Base-by-base conservation (phyloP, 1,140 invertebrate species). In the Lordiphosa clarofinis region DNA sequence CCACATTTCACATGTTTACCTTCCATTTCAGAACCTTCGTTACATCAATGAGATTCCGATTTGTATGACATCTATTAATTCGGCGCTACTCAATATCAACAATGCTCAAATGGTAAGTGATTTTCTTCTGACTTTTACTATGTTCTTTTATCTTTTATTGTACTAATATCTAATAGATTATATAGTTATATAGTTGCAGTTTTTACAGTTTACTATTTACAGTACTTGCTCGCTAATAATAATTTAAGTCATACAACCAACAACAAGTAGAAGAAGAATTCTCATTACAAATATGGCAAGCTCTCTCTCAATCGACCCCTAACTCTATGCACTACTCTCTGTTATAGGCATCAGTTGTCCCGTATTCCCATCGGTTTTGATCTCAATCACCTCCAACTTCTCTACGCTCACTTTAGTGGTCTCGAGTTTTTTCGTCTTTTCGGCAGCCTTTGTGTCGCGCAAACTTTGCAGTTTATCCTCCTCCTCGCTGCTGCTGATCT, bases 321-420 rank as follows among this genome's bases (percentile, higher is more conserved):
- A 38, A 35, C 13, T 9, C 13, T 42, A 66, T 35, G 69, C 48
- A 40, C 53, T 64, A 53, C 40, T 68, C 13, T 47, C 40, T 43
- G 56, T 54, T 31, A 69, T 60, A 42, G 86, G 87, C 78, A 82
- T 87, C 38, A 89, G 54, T 38, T 88, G 88, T 33, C 88, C 88
- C 1, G 86, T 76, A n/a, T 60, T 69, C 1, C 86, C 87, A 50
- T 88, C 82, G 10, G 88, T 58, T 44, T 88, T 86, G 36, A 89
- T 89, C 72, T 89, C 88, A 52, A 89, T 89, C 24, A 88, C 88
- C 54, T 89, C 87, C 7, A 86, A 65, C 50, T 87, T 88, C 53
- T 89, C 87, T 4, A 88, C 87, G 50, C 79, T 86, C 10, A 79
- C 71, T 69, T 65, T 86, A 7, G 81, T 78, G 36, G 74, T 69